Evolutionary conservation across 2,113 vertebrate species (phyloP).

Genomic region (Pachycephala philippinensis): DNA sequence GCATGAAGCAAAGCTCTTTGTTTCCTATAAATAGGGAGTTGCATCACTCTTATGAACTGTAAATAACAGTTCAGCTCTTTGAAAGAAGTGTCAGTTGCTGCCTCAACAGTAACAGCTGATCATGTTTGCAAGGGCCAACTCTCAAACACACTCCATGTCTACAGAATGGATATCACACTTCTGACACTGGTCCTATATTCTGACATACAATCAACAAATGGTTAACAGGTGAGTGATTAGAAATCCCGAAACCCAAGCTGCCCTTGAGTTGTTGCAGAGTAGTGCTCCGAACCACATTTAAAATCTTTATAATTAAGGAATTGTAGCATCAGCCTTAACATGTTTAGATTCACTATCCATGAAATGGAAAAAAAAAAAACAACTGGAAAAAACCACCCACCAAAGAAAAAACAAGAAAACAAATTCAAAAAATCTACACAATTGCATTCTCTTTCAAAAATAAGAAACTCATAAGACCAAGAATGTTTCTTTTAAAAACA

Average conservation of each 20-base stretch:
- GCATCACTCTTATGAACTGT: neutral
- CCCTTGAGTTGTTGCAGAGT: neutral
- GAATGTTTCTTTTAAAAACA: neutral
- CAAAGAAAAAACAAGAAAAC: neutral
- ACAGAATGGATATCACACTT: neutral
- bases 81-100: neutral
- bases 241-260: neutral
- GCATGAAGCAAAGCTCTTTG: neutral
- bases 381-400: neutral
- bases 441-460: neutral
- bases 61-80: neutral
- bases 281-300: neutral
- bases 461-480: neutral
- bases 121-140: neutral
- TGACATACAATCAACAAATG: neutral
- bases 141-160: neutral
- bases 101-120: neutral
- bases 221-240: neutral
- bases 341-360: neutral
- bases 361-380: neutral
- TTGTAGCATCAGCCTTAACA: neutral
- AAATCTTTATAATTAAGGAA: neutral
- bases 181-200: neutral
- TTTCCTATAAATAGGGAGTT: neutral
- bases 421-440: neutral